These are phyloP conservation scores for Trachelus tabidus DNA, from an alignment of 2,888 invertebrate species.

Conservation along the genomic window DNA sequence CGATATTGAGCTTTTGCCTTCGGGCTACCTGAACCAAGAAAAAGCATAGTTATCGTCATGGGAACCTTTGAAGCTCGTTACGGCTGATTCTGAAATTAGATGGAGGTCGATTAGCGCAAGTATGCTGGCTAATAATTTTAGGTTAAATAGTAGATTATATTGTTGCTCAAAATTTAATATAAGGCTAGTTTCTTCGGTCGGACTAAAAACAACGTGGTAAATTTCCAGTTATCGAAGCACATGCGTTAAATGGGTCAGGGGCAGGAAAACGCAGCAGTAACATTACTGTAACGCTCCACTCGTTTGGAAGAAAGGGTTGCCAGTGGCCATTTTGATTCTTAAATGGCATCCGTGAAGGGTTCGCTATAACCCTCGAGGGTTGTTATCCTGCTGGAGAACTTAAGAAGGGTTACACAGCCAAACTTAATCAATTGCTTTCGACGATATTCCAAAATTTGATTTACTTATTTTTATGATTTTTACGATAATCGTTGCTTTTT, in stretches of 20 bases:
- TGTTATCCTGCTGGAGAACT: not conserved
- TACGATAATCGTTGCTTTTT: not conserved
- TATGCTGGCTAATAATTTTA: not conserved
- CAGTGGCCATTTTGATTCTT: slow-evolving; percentile 27
- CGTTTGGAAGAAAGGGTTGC: not conserved
- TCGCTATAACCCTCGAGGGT: not conserved
- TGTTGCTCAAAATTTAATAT: not conserved
- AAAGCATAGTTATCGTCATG: not conserved
- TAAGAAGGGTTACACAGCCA: not conserved
- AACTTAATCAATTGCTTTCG: not conserved
- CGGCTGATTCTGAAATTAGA: not conserved
- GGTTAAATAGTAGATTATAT: not conserved
- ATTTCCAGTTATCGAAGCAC: not conserved
- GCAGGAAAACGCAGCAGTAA: slow-evolving; percentile 9
- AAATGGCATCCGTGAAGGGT: slow-evolving; percentile 24
- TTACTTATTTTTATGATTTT: not conserved
- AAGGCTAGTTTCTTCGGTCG: not conserved
- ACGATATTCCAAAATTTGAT: not conserved
- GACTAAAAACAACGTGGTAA: not conserved
- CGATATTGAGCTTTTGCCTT: not conserved
- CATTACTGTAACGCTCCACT: slow-evolving; percentile 9
- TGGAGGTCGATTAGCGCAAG: not conserved
- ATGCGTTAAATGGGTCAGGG: slow-evolving; percentile 14
- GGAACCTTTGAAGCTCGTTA: not conserved
- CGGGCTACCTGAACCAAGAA: not conserved